Base-by-base conservation (phyloP, 2,113 vertebrate genomes). In the Coptodon rendalli region DNA sequence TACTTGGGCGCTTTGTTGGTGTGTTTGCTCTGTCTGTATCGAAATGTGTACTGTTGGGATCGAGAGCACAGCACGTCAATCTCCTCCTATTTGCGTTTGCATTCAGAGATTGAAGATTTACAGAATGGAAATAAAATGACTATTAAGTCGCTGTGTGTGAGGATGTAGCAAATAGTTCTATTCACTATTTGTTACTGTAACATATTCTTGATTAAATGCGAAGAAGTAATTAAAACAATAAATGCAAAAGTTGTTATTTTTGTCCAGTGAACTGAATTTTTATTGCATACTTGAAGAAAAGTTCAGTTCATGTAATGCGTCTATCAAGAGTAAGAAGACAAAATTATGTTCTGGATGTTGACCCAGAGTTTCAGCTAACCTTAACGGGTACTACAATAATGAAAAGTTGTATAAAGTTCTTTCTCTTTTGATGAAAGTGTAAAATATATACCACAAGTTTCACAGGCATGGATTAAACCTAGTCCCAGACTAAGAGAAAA, bases 11-110 rank as follows among this genome's bases (percentile, higher is more conserved):
- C 56, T 50, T 78, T 71, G 43, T 73, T 24, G 68, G 53, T 80
- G 63, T 24, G 54, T 66, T 59, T 61, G 14, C 34, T 71, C 45
- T 9, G 29, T 82, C 80, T 63, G 27, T 78, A 81, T 86, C 4
- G 0, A 78, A 78, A 50, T 1, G 43, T 1, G 43, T 78, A 3
- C 43, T 50, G 71, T 78, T 50, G 27, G 43, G 29, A 50, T 78
- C 3, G 5, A 52, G 27, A 52, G 50, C 29, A 9, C 12, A 6
- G 31, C 29, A 6, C 52, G 27, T 52, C 73, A 78, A 5, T 78
- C 73, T 9, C 29, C 9, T 34, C 27, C 9, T 34, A 5, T 78
- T n/a, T 50, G 24, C 1, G 10, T 78, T 78, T 78, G 43, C 43
- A 3, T 50, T n/a, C 27, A 78, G 43, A 52, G 43, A 31, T 52